These are phyloP conservation scores for Clunio marinus DNA, from an alignment of 2,888 invertebrate species.

Conservation along the genomic window DNA sequence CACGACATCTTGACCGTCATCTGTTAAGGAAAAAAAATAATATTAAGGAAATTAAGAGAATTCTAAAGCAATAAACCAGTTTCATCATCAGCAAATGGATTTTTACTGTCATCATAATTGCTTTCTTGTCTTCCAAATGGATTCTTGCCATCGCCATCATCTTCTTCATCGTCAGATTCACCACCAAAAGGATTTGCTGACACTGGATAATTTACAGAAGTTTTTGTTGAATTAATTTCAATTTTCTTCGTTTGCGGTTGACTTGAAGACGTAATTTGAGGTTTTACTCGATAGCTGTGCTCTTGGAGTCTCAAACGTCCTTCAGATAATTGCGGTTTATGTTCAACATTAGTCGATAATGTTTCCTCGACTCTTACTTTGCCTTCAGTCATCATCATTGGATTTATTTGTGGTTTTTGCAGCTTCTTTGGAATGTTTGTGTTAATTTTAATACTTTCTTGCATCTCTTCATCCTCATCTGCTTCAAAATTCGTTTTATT, in stretches of 20 bases:
- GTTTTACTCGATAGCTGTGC: background rate
- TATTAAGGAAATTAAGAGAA: background rate
- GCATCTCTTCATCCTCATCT: conserved; percentile 45
- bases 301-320: conserved; percentile 27
- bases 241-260: conserved; percentile 39
- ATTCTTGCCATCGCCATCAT: conserved; percentile 61
- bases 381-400: conserved; percentile 18
- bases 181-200: conserved; percentile 51
- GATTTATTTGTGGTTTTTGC: background rate
- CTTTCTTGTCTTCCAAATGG: conserved; percentile 54
- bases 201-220: conserved; percentile 24
- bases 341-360: conserved; percentile 10
- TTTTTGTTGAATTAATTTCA: conserved; percentile 7
- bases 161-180: conserved; percentile 44
- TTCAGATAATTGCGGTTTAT: conserved; percentile 28
- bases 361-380: conserved; percentile 38
- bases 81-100: conserved; percentile 35
- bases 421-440: conserved; percentile 27
- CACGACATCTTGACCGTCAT: background rate
- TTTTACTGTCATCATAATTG: conserved; percentile 8
- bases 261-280: no score
- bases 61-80: background rate
- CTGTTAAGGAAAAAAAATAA: background rate
- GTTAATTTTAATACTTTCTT: conserved; percentile 43
- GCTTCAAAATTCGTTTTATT: conserved; percentile 69